Base-by-base conservation (phyloP, 2,113 vertebrate genomes). In the Panthera leo region DNA sequence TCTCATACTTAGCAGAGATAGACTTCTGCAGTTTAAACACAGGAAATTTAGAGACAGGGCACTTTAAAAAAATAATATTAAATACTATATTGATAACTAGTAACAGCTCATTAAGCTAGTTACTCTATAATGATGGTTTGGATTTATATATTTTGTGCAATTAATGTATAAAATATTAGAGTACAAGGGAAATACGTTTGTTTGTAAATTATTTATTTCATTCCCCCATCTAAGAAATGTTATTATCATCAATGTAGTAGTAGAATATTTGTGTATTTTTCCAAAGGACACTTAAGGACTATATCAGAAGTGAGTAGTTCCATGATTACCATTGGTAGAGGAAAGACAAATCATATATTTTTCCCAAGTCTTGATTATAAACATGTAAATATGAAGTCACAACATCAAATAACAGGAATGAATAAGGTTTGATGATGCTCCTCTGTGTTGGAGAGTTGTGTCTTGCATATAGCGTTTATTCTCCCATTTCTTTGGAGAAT, bases 121-220 rank as follows among this genome's bases (percentile, higher is more conserved):
- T 53, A 79, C 18, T 89, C 36, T 92, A 2, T 61, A 80, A 65
- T 13, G 39, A 1, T 53, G 29, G 3, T 45, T 55, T 89, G 67
- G 12, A 16, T 93, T 85, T 83, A 45, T 13, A 51, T 78, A 55
- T 70, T 65, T 42, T 89, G 27, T 45, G n/a, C 51, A 96, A 53
- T 9, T 91, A 92, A 68, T 83, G 79, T 80, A 80, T 61, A 68
- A 85, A 96, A 70, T 73, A 68, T 65, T 71, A 94, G 18, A 68
- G n/a, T 36, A 5, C 27, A 76, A 75, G 29, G 39, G 29, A n/a
- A 78, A 85, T 23, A 42, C 61, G 13, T n/a, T 95, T 67, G 13
- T n/a, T 95, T 89, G 4, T 58, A 85, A 73, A 92, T 85, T 2
- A 78, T 48, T 75, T 68, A 55, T 89, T 82, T 34, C 29, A 67